phyloP scores from a whole-genome alignment of 2,113 vertebrate genomes.

The Tautogolabrus adspersus region DNA sequence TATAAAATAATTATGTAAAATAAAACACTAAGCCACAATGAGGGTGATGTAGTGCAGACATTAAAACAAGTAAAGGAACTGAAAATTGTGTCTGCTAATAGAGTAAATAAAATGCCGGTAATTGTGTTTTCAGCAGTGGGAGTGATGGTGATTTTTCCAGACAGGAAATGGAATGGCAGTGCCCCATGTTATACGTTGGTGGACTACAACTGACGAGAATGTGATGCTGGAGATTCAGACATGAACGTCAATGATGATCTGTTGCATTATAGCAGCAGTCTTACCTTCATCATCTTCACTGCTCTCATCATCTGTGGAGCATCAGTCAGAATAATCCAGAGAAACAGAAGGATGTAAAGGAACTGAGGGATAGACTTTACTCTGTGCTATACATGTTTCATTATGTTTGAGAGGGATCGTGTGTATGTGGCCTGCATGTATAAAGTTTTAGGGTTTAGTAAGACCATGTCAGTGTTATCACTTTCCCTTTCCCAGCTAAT shows the following conservation, averaged over 20 bases:
- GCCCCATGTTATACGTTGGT: not conserved
- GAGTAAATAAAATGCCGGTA: not conserved
- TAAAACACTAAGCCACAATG: not conserved
- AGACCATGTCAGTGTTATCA: not conserved
- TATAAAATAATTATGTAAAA: not conserved
- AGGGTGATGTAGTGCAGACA: not conserved
- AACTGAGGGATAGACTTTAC: not conserved
- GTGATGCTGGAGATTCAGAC: conserved; percentile 4
- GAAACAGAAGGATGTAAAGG: conserved; percentile 55
- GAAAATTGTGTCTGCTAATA: not conserved
- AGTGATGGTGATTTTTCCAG: not conserved
- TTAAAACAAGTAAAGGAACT: not conserved
- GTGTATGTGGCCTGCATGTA: not conserved
- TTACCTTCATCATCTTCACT: conserved; percentile 89
- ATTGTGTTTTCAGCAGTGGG: not conserved
- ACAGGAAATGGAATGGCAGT: conserved; percentile 16
- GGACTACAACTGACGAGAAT: conserved; percentile 8
- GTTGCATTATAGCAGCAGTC: conserved; percentile 50
- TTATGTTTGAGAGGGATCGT: not conserved
- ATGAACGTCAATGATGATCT: conserved; percentile 3
- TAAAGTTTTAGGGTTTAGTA: not conserved
- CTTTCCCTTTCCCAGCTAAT: too few relatives aligned
- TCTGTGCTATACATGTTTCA: not conserved
- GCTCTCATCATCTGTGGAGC: conserved; percentile 82
- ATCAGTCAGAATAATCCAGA: conserved; percentile 59